Base-by-base conservation (phyloP, 2,113 vertebrate species). In the Percina caprodes region DNA sequence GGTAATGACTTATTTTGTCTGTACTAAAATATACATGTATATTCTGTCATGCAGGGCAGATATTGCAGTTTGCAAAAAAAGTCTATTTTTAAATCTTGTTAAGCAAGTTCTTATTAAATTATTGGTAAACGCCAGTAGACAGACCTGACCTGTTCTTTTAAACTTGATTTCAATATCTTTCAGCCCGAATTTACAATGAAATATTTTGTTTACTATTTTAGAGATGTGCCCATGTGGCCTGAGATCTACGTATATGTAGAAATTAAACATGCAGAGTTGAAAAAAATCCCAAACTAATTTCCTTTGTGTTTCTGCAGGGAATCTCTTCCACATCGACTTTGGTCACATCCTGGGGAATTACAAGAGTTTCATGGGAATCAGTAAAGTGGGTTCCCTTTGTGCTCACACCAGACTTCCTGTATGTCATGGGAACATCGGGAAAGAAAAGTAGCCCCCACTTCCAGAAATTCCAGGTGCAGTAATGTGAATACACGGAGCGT, bases 321-420 rank as follows among this genome's bases (percentile, higher is more conserved):
- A 99, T 83, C 96, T 99, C 35, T 99, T 99, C 92, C 98, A 99
- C 89, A 99, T 99, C 33, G 98, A 99, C 92, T 99, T 99, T 72
- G 98, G 98, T 45, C 98, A 99, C 93, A 99, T 99, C 94, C 97
- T 99, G 94, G 98, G 98, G 80, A 99, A 99, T 91, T 99, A 99
- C 46, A 99, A 99, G 95, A 99, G 98, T 84, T 99, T 99, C 89
- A 95, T 99, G 94, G 98, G 98, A 74, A 97, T 99, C 93, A 99
- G 96, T 91, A 99, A 99, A 99, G 85, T 96, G 98, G 93, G 98
- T 99, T 74, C 98, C 98, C 21, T 99, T 99, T 78, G 98, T 99
- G 63, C 94, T 99, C 61, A 99, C 98, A 5, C 98, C 98, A 0
- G 98, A 99, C 94, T 99, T 99, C 93, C 96, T 99, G 61, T 98